phyloP scores from a whole-genome alignment of 2,888 invertebrate species.

The Plagiodera versicolora region DNA sequence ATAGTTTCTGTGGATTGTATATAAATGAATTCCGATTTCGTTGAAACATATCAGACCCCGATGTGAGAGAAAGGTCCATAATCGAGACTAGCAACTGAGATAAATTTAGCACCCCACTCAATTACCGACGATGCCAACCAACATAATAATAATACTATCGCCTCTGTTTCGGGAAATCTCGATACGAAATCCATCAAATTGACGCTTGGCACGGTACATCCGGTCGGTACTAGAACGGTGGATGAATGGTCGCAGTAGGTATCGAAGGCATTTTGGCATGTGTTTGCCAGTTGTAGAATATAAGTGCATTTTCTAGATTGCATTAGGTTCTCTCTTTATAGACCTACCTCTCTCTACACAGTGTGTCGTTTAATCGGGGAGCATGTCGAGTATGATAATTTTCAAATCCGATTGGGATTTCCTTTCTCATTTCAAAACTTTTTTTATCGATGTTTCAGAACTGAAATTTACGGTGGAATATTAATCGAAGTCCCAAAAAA shows the following conservation, averaged over 20 bases:
- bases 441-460: no score
- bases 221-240: not conserved
- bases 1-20: no score
- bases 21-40: no score
- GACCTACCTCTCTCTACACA: not conserved
- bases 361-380: not conserved
- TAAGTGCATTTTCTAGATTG: not conserved
- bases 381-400: not conserved
- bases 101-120: slow-evolving; percentile 1
- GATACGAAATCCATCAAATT: slow-evolving; percentile 23
- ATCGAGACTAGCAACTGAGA: no score
- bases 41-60: no score
- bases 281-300: slow-evolving; percentile 21
- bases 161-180: slow-evolving; percentile 6
- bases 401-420: no score
- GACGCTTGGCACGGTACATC: slow-evolving; percentile 16
- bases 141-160: slow-evolving; percentile 1
- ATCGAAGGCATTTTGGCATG: slow-evolving; percentile 13
- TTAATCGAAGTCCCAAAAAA: no score
- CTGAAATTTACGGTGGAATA: no score
- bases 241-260: not conserved
- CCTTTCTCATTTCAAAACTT: no score
- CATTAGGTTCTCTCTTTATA: not conserved
- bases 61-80: no score
- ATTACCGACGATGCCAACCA: not conserved